Conservation (phyloP, 2,797 vertebrate genomes). For the Neomorphus geoffroyi region DNA sequence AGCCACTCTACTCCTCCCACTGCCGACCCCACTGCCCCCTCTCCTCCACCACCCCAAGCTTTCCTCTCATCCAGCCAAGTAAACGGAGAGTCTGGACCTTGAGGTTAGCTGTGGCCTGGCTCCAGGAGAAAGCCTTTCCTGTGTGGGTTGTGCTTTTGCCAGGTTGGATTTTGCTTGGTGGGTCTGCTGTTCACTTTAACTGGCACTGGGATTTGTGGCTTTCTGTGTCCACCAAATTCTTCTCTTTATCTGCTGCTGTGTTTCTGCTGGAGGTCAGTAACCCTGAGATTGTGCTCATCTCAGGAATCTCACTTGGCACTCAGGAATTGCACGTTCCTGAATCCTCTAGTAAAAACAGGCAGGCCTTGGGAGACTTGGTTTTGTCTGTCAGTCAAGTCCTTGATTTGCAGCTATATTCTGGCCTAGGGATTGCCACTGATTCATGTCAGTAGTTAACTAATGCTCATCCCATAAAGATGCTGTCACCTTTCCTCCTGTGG, state of each 20-base stretch:
- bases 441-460: no score
- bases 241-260: not conserved
- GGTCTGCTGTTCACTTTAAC: not conserved
- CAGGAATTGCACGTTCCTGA: not conserved
- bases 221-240: no score
- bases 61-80: not conserved
- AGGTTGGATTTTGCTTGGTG: not conserved
- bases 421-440: no score
- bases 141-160: rapidly evolving
- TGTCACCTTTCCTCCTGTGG: not conserved
- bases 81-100: rapidly evolving
- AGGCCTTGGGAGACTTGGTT: not conserved
- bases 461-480: rapidly evolving
- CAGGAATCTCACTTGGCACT: not conserved
- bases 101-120: not conserved
- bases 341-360: not conserved
- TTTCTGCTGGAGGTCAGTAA: not conserved
- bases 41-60: not conserved
- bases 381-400: not conserved
- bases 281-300: not conserved
- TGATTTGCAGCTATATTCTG: not conserved
- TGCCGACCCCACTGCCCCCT: not conserved
- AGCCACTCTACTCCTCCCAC: not conserved
- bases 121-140: not conserved
- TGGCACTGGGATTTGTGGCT: not conserved